Conservation (phyloP, 2,888 invertebrate genomes). For the Drosophila flavopinicola region DNA sequence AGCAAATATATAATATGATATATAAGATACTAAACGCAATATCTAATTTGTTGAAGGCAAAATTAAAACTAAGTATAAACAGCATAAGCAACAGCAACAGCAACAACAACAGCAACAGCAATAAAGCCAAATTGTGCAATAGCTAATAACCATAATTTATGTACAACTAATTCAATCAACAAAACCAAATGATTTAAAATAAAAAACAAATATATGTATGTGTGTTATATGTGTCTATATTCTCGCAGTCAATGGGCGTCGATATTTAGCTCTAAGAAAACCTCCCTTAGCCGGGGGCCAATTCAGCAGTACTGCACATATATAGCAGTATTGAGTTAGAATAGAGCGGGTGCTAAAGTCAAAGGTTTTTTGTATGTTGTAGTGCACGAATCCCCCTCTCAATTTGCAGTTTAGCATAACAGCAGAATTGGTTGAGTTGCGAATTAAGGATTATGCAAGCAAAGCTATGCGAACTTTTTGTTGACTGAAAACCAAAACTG, state of each 20-base stretch:
- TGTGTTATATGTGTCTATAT: constrained; percentile 74
- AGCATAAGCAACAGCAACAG: constrained; percentile 28
- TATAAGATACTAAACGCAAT: constrained; percentile 10
- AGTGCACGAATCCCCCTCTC: constrained; percentile 3
- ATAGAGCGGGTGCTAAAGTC: constrained; percentile 18
- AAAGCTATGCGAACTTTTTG: constrained; percentile 17
- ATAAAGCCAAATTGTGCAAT: constrained; percentile 56
- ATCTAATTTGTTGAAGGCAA: constrained; percentile 38
- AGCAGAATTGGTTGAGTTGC: not conserved
- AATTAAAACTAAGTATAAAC: constrained; percentile 34
- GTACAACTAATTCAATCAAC: constrained; percentile 51
- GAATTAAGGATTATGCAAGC: not conserved
- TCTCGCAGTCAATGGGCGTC: constrained; percentile 31
- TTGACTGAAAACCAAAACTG: constrained; percentile 45
- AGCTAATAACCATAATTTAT: constrained; percentile 53
- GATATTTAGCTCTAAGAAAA: not conserved
- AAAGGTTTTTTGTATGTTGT: constrained; percentile 1
- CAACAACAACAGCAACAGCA: constrained; percentile 44
- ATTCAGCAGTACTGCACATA: constrained; percentile 19
- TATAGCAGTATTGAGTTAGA: constrained; percentile 6
- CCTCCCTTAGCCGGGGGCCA: constrained; percentile 2
- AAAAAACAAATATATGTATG: constrained; percentile 40
- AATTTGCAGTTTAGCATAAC: no score
- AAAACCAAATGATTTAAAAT: constrained; percentile 29
- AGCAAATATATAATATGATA: constrained; percentile 16